Base-by-base conservation (phyloP, 2,888 invertebrate species). In the Netelia fuscicornis region DNA sequence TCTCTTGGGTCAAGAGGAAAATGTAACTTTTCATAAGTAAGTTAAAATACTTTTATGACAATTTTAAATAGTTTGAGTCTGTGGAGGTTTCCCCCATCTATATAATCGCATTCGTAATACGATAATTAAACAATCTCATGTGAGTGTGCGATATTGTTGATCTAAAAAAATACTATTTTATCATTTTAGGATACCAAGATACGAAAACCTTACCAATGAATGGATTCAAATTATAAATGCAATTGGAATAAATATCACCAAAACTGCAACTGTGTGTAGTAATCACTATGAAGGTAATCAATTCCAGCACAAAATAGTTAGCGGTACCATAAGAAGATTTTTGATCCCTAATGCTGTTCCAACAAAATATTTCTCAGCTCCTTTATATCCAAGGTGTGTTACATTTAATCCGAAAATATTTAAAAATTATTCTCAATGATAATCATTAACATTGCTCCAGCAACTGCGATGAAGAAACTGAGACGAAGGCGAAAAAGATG, bases 21-120 rank as follows among this genome's bases (percentile, higher is more conserved):
- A 67, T 48, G 67, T 67, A 11, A 23, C 67, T 67, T 67, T 67
- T 48, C 48, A 67, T 37, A 67, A 44, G 65, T 65, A 44, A 67
- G 67, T 67, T 67, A 44, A 67, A 20, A 11, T 67, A 23, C 48
- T 20, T 44, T 67, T 23, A 67, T 48, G 11, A 44, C 11, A 67
- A 67, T 67, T 67, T 67, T 20, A 67, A 67, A 67, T 67, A 48
- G 20, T 11, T 48, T 67, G 13, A 48, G 48, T 67, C 5, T 13
- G 17, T 48, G 48, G 48, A 67, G 67, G 48, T 23, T 48, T 67
- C 23, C 2, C 67, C 23, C 20, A 37, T 44, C 67, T 11, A 67
- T 48, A 48, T 67, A 48, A 48, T 67, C 48, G 67, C 67, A 48
- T 42, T 65, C 11, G 13, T 65, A 65, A 42, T 9, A 20, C 6